These are phyloP conservation scores for Mesorhabditis belari DNA, from an alignment of 2,888 invertebrate species.

Conservation along the genomic window DNA sequence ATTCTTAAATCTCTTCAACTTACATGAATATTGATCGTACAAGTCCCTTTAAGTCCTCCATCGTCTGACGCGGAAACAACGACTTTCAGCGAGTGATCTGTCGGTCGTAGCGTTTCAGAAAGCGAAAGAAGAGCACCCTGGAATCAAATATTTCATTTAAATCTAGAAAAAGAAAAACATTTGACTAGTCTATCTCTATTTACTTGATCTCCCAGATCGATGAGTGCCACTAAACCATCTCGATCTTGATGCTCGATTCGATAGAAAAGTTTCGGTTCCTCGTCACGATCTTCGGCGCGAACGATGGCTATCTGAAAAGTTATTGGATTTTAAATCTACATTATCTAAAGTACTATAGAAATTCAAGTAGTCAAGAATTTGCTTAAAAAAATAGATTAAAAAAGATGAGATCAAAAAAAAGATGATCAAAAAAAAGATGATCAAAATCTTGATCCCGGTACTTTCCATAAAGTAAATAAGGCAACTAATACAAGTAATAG, in stretches of 20 bases:
- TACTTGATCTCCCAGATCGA: conserved; percentile 36
- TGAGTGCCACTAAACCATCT: conserved; percentile 37
- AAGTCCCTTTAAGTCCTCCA: conserved; percentile 13
- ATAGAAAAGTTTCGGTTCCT: conserved; percentile 45
- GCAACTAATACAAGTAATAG: no score
- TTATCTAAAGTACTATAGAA: no score
- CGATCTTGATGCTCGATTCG: conserved; percentile 35
- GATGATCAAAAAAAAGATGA: no score
- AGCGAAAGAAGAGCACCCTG: conserved; percentile 42
- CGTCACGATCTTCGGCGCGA: conserved; percentile 23
- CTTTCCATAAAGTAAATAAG: no score
- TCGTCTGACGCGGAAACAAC: conserved; percentile 46
- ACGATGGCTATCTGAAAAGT: not conserved
- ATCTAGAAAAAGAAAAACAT: not conserved
- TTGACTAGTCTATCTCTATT: not conserved
- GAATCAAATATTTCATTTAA: conserved; percentile 1
- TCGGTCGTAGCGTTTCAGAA: conserved; percentile 27
- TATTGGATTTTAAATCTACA: not conserved
- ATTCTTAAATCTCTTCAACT: no score
- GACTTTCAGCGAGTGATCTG: conserved; percentile 35
- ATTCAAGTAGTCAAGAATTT: no score
- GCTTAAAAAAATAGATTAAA: no score
- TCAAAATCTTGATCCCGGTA: no score
- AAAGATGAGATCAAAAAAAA: no score
- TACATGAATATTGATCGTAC: conserved; percentile 3